Base-by-base conservation (phyloP, 2,888 invertebrate genomes). In the Apamea epomidion region DNA sequence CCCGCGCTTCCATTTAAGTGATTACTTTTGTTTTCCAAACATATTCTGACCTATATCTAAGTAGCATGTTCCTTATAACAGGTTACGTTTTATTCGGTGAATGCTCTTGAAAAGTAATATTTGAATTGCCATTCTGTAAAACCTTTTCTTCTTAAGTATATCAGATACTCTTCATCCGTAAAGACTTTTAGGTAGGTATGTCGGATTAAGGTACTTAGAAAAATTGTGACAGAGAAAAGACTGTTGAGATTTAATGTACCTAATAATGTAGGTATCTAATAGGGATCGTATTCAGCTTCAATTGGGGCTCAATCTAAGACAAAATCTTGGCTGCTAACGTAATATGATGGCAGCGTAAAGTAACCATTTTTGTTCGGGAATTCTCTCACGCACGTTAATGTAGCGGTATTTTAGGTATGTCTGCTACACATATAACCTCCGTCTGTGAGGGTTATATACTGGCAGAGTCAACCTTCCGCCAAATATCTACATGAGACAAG, bases 371-470 rank as follows among this genome's bases (percentile, higher is more conserved):
- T 16, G 2, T 72, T 81, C 21, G 42, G 7, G 54, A n/a, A 32
- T 54, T 29, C 32, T 21, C 14, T 16, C 70, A 51, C 10, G 4
- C 37, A 16, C n/a, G n/a, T 58, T 48, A 29, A 14, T 62, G 29
- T 70, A 21, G 32, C 37, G 12, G 25, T 65, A n/a, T 78, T 6
- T n/a, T 78, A 51, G 54, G 32, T 67, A 58, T 25, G 25, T 79
- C 42, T 51, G 60, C 21, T 18, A 69, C 14, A 62, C 2, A 21
- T 8, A 21, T 5, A 69, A 37, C 14, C 25, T 42, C 18, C 48
- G 48, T 68, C 7, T 78, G 58, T 21, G 12, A 48, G n/a, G 18
- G 7, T 51, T 62, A 29, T 0, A n/a, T 69, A 18, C 14, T 29
- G 32, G 2, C 25, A 6, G 25, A 45, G 2, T 42, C 18, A 48